Percentiles rank a stretch among this genome's conserved stretches.
phyloP scores from a whole-genome alignment of 2,888 invertebrate species.

The Polydrusus tereticollis region DNA sequence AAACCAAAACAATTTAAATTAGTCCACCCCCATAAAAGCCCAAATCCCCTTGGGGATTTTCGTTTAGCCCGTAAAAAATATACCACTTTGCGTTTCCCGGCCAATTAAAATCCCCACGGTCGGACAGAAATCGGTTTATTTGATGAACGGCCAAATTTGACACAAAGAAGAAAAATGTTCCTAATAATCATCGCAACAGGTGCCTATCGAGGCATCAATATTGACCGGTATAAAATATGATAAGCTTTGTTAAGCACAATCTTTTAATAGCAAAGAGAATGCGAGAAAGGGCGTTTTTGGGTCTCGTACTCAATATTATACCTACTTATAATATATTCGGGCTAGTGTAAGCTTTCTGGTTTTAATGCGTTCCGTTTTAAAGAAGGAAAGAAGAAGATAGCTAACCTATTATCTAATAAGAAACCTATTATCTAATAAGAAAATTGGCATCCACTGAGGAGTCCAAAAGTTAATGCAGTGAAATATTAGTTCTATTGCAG shows the following conservation, averaged over 20 bases:
- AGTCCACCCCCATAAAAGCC: constrained; percentile 8
- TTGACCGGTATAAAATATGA: background rate
- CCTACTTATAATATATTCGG: too few species aligned
- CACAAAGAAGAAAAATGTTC: constrained; percentile 29
- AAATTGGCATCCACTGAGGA: too few species aligned
- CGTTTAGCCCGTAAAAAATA: constrained; percentile 24
- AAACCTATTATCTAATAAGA: too few species aligned
- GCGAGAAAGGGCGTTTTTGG: too few species aligned
- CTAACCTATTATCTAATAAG: too few species aligned
- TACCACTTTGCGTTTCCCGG: constrained; percentile 6
- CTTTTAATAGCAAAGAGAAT: background rate
- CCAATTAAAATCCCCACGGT: constrained; percentile 26
- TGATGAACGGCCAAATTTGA: constrained; percentile 32
- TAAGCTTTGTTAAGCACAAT: background rate
- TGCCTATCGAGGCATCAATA: background rate
- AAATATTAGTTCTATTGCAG: too few species aligned
- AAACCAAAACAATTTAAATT: constrained; percentile 17
- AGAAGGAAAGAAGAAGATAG: too few species aligned
- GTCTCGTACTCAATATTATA: too few species aligned
- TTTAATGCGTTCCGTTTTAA: too few species aligned
- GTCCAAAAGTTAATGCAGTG: too few species aligned
- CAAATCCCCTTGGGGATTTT: constrained; percentile 10
- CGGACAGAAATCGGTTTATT: constrained; percentile 24
- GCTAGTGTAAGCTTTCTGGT: too few species aligned
- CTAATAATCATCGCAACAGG: constrained; percentile 32